Conservation (phyloP, 1,140 invertebrate genomes). For the Melipona quadrifasciata region DNA sequence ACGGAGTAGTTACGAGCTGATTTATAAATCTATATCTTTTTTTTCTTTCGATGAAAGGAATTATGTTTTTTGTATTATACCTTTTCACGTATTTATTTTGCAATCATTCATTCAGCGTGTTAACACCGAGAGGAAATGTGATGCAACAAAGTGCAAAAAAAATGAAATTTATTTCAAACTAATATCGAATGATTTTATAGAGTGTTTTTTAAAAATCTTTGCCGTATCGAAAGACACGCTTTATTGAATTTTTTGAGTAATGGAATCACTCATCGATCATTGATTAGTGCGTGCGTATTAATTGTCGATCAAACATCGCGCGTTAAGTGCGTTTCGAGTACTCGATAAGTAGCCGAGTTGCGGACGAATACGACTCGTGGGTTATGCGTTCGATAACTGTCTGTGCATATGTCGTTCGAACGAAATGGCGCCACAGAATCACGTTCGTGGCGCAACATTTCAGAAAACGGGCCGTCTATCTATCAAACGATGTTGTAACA, state of each 20-base stretch:
- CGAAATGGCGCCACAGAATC: background rate
- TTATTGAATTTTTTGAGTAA: constrained; percentile 12
- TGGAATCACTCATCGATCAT: constrained; percentile 32
- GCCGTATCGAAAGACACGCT: background rate
- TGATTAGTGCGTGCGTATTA: constrained; percentile 10
- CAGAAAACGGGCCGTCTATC: background rate
- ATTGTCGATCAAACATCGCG: constrained; percentile 13
- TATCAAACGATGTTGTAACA: constrained; percentile 13
- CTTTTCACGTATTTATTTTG: background rate
- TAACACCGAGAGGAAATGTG: background rate
- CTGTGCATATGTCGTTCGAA: constrained; percentile 16
- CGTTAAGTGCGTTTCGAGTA: constrained; percentile 32
- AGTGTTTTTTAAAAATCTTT: background rate
- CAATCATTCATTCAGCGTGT: background rate
- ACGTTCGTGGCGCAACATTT: constrained; percentile 21
- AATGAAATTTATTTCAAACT: too few species aligned
- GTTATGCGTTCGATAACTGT: constrained; percentile 27
- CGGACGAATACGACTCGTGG: constrained; percentile 30
- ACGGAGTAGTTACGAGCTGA: background rate
- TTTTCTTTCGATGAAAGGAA: background rate
- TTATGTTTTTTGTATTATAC: background rate
- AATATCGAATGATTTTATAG: too few species aligned
- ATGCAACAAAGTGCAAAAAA: background rate
- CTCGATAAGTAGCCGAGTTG: constrained; percentile 28
- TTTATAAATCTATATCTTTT: background rate